Conservation (phyloP, 2,797 vertebrate species). For the Anolis apletophallus region DNA sequence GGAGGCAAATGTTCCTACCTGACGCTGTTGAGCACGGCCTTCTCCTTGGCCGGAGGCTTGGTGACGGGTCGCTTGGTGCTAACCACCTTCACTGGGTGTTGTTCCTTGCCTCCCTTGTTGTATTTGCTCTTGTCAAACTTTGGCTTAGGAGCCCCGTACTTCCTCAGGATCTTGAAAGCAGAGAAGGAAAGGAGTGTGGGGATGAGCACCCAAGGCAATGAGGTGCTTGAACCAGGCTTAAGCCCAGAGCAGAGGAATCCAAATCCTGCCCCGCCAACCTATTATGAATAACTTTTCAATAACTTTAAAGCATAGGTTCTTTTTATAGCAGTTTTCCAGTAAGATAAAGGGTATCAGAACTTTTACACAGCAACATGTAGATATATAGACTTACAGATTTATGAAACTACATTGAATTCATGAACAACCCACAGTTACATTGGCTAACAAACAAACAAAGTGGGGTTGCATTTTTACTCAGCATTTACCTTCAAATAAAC, state of each 20-base stretch:
- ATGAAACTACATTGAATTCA: too few relatives aligned
- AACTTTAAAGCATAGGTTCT: too few relatives aligned
- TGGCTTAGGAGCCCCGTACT: slow-evolving; percentile 89
- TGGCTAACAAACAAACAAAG: too few relatives aligned
- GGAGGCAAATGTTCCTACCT: slow-evolving; percentile 77
- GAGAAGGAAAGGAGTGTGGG: not conserved
- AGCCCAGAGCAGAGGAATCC: not conserved
- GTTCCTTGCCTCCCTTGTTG: slow-evolving; percentile 94
- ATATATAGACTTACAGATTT: too few relatives aligned
- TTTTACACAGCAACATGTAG: too few relatives aligned
- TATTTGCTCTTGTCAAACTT: slow-evolving; percentile 98
- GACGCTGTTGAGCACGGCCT: slow-evolving; percentile 93
- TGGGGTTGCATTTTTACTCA: too few relatives aligned
- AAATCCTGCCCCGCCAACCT: not conserved
- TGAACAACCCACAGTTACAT: too few relatives aligned
- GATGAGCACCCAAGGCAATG: not conserved
- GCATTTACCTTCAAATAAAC: too few relatives aligned
- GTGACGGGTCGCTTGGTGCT: slow-evolving; percentile 95
- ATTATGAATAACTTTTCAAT: too few relatives aligned
- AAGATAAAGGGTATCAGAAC: too few relatives aligned
- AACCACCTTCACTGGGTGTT: slow-evolving; percentile 96
- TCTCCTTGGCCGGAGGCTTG: slow-evolving; percentile 94
- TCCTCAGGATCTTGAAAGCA: slow-evolving; percentile 88
- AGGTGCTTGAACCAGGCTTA: too few relatives aligned
- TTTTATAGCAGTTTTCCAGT: too few relatives aligned